A percentile compares a stretch with the other conserved stretches of the same genome.
Conservation (phyloP, 2,888 invertebrate genomes). For the Abscondita cerata region DNA sequence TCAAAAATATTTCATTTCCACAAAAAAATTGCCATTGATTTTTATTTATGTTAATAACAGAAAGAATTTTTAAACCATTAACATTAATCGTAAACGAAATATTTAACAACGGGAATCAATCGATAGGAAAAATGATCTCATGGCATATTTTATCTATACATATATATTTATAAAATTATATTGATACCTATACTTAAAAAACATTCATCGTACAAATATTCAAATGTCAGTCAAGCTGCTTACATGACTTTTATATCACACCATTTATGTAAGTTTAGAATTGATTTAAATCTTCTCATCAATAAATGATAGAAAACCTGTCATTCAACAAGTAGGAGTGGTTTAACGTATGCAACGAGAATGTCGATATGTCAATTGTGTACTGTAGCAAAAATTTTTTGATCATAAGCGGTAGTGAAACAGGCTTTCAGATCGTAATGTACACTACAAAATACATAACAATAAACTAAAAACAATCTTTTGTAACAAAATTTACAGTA, state of each 20-base stretch:
- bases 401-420: background rate
- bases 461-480: conserved; percentile 7
- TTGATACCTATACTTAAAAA: conserved; percentile 2
- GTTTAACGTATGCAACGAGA: background rate
- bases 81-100: conserved; percentile 1
- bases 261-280: conserved; percentile 2
- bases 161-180: conserved; percentile 5
- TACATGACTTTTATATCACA: background rate
- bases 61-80: background rate
- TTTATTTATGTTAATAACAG: background rate
- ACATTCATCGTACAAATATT: conserved; percentile 6
- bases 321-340: too few relatives aligned
- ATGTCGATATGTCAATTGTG: conserved; percentile 3
- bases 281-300: background rate
- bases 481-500: conserved; percentile 8
- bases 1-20: conserved; percentile 65
- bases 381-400: background rate
- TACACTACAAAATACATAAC: conserved; percentile 5
- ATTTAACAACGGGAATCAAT: background rate
- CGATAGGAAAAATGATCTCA: conserved; percentile 3
- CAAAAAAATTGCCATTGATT: conserved; percentile 36
- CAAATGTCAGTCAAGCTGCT: conserved; percentile 11
- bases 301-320: conserved; percentile 4
- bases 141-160: conserved; percentile 6
- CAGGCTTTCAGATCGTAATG: background rate